These are phyloP conservation scores for Scolopax rusticola DNA, from an alignment of 2,797 vertebrate genomes.

Conservation along the genomic window DNA sequence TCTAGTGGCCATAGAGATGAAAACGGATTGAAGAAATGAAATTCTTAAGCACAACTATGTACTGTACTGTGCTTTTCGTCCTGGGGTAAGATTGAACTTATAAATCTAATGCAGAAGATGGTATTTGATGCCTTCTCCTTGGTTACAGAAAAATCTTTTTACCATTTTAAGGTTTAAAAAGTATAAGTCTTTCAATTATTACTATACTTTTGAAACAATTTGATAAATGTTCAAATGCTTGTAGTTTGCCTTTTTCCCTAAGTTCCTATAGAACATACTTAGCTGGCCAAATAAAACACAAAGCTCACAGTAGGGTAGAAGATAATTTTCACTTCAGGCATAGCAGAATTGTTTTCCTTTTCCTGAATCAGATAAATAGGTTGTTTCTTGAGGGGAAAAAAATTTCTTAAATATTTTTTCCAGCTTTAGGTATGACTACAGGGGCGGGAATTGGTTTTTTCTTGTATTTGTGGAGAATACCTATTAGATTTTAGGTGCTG, in stretches of 20 bases:
- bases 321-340: slow-evolving; percentile 1
- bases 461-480: not conserved
- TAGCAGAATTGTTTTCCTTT: not conserved
- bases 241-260: not conserved
- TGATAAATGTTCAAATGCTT: not conserved
- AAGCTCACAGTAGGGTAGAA: not conserved
- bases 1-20: not conserved
- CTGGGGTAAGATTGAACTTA: not conserved
- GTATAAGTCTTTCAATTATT: not conserved
- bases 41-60: not conserved
- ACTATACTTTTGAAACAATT: not conserved
- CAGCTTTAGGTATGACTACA: not conserved
- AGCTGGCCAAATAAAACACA: not conserved
- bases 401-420: not conserved
- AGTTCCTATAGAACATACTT: not conserved
- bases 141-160: not conserved
- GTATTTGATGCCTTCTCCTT: not conserved
- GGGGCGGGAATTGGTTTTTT: not conserved
- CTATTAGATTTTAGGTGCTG: not conserved
- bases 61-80: not conserved
- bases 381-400: not conserved
- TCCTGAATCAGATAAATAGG: not conserved
- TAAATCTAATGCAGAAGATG: not conserved
- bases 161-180: not conserved
- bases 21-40: not conserved